Evolutionary conservation across 2,888 invertebrate species (phyloP).

Genomic region (Muscina levida): DNA sequence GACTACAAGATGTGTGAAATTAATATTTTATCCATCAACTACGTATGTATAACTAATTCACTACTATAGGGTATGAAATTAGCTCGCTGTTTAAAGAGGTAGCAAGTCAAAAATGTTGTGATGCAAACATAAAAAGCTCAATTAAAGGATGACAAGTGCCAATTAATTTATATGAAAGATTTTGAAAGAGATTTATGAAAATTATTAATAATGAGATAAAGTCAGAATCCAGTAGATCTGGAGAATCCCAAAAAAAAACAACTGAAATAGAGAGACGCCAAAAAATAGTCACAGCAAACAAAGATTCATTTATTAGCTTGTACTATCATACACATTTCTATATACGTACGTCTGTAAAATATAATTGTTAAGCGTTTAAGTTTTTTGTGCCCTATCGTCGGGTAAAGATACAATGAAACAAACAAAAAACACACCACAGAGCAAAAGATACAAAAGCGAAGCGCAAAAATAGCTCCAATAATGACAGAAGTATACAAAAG

Average conservation of each 20-base stretch:
- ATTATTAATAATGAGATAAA: background rate
- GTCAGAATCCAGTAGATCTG: background rate
- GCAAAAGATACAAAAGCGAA: background rate
- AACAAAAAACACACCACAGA: background rate
- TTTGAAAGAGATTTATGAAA: conserved; percentile 38
- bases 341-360: no score
- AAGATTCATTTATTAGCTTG: no score
- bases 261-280: no score
- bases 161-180: conserved; percentile 55
- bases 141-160: conserved; percentile 50
- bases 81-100: background rate
- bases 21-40: conserved; percentile 10
- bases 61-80: background rate
- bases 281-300: no score
- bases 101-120: background rate
- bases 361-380: background rate
- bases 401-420: background rate
- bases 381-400: background rate
- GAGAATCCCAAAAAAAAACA: no score
- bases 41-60: conserved; percentile 27
- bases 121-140: conserved; percentile 14
- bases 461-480: conserved; percentile 10
- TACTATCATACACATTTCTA: no score
- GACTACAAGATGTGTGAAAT: conserved; percentile 12
- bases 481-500: conserved; percentile 32